phyloP scores from a whole-genome alignment of 2,797 vertebrate species.

The Vultur gryphus region DNA sequence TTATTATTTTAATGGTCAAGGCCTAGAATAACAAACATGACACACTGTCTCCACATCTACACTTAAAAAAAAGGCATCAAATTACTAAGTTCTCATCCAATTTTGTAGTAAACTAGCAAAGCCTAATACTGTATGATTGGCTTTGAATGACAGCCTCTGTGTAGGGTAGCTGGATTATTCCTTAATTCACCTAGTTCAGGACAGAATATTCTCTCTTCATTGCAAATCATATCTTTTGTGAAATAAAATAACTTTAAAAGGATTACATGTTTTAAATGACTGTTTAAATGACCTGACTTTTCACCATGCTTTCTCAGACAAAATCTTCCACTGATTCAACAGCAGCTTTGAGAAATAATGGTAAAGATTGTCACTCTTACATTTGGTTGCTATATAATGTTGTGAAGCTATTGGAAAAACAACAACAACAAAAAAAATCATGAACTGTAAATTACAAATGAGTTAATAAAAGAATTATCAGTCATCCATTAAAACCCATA shows the following conservation, averaged over 20 bases:
- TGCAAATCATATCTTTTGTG: background rate
- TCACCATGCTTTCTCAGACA: background rate
- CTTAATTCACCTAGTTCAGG: background rate
- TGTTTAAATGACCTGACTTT: background rate
- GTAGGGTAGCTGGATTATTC: background rate
- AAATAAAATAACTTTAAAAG: background rate
- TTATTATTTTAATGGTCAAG: background rate
- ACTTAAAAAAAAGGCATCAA: background rate
- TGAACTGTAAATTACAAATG: background rate
- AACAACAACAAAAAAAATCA: background rate
- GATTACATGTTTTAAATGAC: background rate
- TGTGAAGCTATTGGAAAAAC: background rate
- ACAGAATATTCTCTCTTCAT: background rate
- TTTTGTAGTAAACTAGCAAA: background rate
- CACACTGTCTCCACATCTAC: background rate
- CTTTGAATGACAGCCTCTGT: background rate
- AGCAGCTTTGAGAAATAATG: background rate
- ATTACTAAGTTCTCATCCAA: background rate
- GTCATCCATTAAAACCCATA: background rate
- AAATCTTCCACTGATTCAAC: background rate
- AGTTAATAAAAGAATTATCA: background rate
- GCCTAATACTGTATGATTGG: background rate
- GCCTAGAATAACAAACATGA: background rate
- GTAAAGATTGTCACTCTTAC: background rate
- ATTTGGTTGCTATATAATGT: background rate